Evolutionary conservation across 2,113 vertebrate species (phyloP).

Genomic region (Osmerus mordax): DNA sequence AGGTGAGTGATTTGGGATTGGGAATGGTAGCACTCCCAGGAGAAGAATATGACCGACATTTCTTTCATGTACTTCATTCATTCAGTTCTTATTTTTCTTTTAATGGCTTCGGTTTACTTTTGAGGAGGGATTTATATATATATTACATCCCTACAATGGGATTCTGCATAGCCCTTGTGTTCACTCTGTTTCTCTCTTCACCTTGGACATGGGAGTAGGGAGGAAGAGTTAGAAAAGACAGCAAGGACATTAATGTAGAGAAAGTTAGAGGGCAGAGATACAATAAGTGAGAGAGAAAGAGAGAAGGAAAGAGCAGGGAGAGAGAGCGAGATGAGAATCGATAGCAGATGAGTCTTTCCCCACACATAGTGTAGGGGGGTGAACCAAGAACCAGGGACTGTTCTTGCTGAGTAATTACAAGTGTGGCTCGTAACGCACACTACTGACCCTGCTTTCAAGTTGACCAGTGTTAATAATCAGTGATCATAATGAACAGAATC

Average conservation of each 20-base stretch:
- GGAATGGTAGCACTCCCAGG: too few species aligned
- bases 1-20: too few species aligned
- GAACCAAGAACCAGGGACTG: constrained; percentile 45
- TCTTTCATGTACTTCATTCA: too few species aligned
- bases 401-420: constrained; percentile 62
- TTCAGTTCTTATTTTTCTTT: too few species aligned
- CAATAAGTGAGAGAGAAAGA: background rate
- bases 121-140: too few species aligned
- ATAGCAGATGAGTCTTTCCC: constrained; percentile 42
- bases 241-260: constrained; percentile 17
- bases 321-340: constrained; percentile 42
- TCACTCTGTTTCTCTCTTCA: background rate
- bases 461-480: constrained; percentile 58
- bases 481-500: constrained; percentile 65
- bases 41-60: too few species aligned
- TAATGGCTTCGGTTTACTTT: too few species aligned
- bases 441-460: constrained; percentile 51
- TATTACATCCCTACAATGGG: too few species aligned
- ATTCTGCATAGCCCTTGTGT: too few species aligned
- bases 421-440: constrained; percentile 45
- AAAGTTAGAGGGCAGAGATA: background rate
- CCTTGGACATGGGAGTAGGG: background rate
- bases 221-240: background rate
- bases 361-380: constrained; percentile 44
- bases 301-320: constrained; percentile 19